phyloP scores from a whole-genome alignment of 2,888 invertebrate species.

The Xanthia togata region DNA sequence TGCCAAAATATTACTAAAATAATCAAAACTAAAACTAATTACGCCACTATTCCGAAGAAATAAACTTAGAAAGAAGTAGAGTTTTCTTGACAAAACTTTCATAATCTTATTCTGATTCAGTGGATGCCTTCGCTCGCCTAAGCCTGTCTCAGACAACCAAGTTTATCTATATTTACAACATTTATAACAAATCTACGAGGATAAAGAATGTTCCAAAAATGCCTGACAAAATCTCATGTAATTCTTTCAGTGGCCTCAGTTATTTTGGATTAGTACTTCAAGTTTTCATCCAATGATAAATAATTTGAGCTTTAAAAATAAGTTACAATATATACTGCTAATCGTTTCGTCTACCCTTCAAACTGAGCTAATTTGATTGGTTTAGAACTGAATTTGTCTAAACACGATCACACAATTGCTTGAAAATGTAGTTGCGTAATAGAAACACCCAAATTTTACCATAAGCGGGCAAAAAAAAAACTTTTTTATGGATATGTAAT shows the following conservation, averaged over 20 bases:
- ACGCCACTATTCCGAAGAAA: neutral
- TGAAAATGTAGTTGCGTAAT: neutral
- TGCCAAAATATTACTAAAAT: neutral
- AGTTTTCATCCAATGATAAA: neutral
- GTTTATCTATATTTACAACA: conserved; percentile 8
- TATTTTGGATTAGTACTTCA: conserved; percentile 1
- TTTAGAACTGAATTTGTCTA: neutral
- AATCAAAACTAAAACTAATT: conserved; percentile 34
- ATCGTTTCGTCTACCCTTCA: neutral
- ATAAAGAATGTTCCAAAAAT: conserved; percentile 1
- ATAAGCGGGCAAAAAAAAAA: too few relatives aligned
- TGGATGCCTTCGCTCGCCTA: conserved; percentile 9
- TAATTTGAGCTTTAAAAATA: neutral
- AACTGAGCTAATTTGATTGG: neutral
- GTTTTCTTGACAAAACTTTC: conserved; percentile 31
- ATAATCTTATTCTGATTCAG: conserved; percentile 36
- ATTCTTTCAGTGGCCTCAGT: neutral
- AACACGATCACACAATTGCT: neutral
- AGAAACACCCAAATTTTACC: too few relatives aligned
- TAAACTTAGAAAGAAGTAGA: conserved; percentile 5
- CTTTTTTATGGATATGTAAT: too few relatives aligned
- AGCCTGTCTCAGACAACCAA: conserved; percentile 3
- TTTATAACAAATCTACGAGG: conserved; percentile 11
- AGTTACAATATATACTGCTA: neutral
- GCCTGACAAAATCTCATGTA: neutral